Base-by-base conservation (phyloP, 2,888 invertebrate genomes). In the Callyntrura guangdongensis region DNA sequence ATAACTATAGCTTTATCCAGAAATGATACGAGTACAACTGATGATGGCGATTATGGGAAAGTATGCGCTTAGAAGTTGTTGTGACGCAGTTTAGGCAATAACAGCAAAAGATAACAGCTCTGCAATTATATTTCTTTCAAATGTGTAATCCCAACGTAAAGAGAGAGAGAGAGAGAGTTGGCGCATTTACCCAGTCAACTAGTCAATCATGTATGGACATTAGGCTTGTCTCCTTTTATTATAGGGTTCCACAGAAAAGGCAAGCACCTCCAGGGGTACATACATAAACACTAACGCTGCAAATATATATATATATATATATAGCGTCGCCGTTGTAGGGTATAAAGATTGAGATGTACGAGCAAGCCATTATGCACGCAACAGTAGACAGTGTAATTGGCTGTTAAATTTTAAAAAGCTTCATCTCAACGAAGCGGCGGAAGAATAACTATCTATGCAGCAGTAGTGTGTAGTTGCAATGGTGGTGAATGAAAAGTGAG, bases 361-460 rank as follows among this genome's bases (percentile, higher is more conserved):
- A 77, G 47, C 72, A 25, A 84, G 25, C 47, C 56, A 89, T 89
- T 89, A 89, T 84, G 84, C 89, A 89, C 89, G 89, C 89, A 89
- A 89, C 89, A 89, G 89, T 89, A 89, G 89, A 89, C 89, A 89
- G 84, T 84, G 89, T 89, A 89, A 89, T 89, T 89, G 89, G 89
- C 89, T 89, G 89, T 89, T 89, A 89, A 89, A 89, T 84, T 89
- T 89, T 89, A 89, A 89, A 89, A 77, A 89, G 89, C 89, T 79
- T 89, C 89, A 89, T 87, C 87, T 87, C 87, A 81, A 67, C 77
- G 47, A 88, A 47, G 53, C 72, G 88, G 72, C 82, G 82, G 27
- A 64, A 56, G 59, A 59, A 64, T 36, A 69, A 69, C n/a, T 17
- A 53, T 17, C 61, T 61, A 53, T 12, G 36, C 14, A 67, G 83